phyloP scores from a whole-genome alignment of 2,113 vertebrate species.

The Erinaceus europaeus region DNA sequence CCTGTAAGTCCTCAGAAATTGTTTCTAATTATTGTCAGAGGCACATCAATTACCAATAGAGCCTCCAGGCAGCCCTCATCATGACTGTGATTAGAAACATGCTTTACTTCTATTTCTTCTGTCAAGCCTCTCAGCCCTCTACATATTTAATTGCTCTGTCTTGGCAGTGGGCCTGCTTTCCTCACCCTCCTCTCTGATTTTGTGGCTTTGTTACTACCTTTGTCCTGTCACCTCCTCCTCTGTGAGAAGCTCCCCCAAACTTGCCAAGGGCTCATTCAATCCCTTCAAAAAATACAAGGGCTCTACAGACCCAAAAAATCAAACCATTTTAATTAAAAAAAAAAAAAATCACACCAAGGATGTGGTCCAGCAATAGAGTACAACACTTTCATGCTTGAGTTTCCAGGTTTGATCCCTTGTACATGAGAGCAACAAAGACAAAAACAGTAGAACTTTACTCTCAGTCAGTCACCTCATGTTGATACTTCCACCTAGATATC shows the following conservation, averaged over 20 bases:
- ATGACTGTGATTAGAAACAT: conserved; percentile 57
- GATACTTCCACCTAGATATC: background rate
- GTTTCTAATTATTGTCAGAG: conserved; percentile 70
- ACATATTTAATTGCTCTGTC: conserved; percentile 26
- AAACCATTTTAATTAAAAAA: background rate
- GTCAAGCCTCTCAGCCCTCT: background rate
- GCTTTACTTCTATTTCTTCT: conserved; percentile 32
- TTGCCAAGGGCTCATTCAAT: background rate
- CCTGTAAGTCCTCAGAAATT: conserved; percentile 45
- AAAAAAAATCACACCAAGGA: background rate
- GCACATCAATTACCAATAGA: conserved; percentile 35
- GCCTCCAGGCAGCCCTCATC: conserved; percentile 41
- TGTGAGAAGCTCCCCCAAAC: background rate
- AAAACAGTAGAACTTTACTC: no score
- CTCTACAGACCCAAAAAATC: background rate
- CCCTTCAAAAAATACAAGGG: background rate
- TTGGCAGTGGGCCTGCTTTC: background rate
- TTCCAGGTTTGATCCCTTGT: no score
- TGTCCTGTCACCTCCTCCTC: background rate
- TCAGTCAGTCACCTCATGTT: background rate
- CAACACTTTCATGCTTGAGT: no score
- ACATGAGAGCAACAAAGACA: no score
- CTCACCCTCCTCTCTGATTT: background rate
- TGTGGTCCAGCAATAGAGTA: no score
- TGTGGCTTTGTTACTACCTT: background rate